Conservation (phyloP, 2,113 vertebrate species). For the Nicator chloris region DNA sequence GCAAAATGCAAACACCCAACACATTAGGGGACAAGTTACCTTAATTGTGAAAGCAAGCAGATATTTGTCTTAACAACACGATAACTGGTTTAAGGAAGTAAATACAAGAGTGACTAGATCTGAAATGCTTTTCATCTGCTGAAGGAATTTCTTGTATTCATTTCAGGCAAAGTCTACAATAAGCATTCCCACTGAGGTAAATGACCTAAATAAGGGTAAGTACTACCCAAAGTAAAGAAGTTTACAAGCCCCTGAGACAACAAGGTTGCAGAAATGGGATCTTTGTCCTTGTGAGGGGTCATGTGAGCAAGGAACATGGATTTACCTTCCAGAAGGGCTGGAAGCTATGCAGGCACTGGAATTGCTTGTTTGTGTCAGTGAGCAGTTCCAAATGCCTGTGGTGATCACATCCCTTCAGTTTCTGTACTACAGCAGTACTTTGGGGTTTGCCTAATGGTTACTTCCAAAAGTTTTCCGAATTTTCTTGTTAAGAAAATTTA, state of each 20-base stretch:
- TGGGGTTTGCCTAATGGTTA: neutral
- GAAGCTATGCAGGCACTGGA: neutral
- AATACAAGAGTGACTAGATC: neutral
- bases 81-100: neutral
- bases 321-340: neutral
- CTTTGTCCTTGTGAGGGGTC: neutral
- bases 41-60: neutral
- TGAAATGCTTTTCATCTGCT: neutral
- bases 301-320: neutral
- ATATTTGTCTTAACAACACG: neutral
- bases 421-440: neutral
- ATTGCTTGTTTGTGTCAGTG: neutral
- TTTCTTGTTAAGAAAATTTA: neutral
- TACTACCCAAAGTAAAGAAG: neutral
- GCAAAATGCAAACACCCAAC: neutral
- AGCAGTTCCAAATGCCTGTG: neutral
- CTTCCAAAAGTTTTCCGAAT: too few relatives aligned
- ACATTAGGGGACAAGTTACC: neutral
- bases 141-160: neutral
- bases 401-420: neutral
- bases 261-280: neutral
- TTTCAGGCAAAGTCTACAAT: neutral
- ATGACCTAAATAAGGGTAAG: neutral
- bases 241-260: neutral
- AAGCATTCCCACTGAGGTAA: neutral